Evolutionary conservation across 1,140 invertebrate species (phyloP).

Genomic region (Paraescarpia echinospica): DNA sequence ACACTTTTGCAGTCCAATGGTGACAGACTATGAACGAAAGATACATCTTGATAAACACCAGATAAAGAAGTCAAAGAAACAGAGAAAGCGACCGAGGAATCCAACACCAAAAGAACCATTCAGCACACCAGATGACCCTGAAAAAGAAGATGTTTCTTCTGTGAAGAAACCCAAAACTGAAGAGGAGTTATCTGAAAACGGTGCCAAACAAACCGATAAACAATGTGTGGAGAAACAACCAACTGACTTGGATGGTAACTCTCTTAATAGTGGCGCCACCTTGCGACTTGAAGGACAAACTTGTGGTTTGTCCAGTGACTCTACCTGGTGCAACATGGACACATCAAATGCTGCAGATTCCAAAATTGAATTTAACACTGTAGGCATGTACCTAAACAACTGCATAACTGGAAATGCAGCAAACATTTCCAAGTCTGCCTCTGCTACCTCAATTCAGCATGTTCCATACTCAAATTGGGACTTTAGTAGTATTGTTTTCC

Average conservation of each 20-base stretch:
- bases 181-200: background rate
- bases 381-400: background rate
- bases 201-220: background rate
- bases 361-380: background rate
- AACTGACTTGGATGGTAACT: background rate
- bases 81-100: background rate
- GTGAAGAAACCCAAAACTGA: background rate
- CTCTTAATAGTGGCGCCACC: background rate
- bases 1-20: background rate
- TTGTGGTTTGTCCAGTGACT: background rate
- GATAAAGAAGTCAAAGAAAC: background rate
- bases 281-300: background rate
- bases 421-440: background rate
- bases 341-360: background rate
- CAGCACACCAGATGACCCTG: background rate
- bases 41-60: background rate
- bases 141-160: background rate
- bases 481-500: conserved; percentile 36
- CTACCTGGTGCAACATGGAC: background rate
- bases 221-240: background rate
- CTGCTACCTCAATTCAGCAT: background rate
- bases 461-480: conserved; percentile 34
- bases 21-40: background rate
- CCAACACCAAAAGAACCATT: background rate
- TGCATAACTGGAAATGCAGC: background rate